A percentile compares a stretch with the other conserved stretches of the same genome.
These are phyloP conservation scores for Leucosticte australis DNA, from an alignment of 2,113 vertebrate species.

Conservation along the genomic window DNA sequence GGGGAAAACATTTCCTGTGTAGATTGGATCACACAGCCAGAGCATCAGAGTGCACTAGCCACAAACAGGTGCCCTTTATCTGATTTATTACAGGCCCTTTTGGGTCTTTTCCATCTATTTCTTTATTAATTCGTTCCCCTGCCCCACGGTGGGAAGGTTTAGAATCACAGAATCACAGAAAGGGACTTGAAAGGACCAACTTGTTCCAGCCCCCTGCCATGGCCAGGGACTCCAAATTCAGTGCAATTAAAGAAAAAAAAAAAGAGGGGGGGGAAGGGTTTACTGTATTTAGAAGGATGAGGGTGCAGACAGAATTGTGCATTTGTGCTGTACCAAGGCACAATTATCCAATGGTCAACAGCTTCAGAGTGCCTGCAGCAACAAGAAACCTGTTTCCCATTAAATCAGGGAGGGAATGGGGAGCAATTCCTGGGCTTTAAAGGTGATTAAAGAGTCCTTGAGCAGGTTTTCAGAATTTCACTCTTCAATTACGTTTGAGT, in stretches of 20 bases:
- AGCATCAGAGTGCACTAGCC: too few relatives aligned
- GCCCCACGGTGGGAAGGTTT: neutral
- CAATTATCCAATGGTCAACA: neutral
- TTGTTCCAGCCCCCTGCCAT: neutral
- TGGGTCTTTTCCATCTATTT: neutral
- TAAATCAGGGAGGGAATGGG: neutral
- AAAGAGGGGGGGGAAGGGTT: neutral
- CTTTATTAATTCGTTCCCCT: neutral
- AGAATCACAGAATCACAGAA: neutral
- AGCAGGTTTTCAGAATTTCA: neutral
- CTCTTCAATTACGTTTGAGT: neutral
- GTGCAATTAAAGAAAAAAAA: neutral
- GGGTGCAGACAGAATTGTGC: neutral
- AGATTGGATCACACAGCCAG: rapidly evolving
- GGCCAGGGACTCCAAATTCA: neutral
- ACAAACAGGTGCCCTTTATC: neutral
- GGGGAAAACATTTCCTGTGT: neutral
- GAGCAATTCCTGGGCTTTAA: neutral
- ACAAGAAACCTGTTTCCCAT: neutral
- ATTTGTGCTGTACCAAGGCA: neutral
- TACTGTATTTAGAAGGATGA: neutral
- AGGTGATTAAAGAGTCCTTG: neutral
- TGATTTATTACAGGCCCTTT: neutral
- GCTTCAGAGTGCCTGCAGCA: neutral
- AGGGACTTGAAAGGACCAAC: neutral